Evolutionary conservation across 2,113 vertebrate species (phyloP).

Genomic region (Equus przewalskii): DNA sequence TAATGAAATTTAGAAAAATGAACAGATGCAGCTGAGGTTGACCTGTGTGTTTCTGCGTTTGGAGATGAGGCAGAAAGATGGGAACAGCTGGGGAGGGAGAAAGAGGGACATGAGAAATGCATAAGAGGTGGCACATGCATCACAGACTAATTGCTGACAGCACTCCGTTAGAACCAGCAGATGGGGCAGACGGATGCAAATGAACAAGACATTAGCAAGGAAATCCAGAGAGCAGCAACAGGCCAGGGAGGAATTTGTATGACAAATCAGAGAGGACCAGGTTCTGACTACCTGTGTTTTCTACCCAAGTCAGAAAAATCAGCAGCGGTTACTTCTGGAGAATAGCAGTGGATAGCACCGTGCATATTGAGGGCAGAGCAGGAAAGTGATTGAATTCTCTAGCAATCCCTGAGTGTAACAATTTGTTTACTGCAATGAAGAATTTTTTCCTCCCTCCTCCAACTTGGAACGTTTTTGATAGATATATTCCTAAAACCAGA

Average conservation of each 20-base stretch:
- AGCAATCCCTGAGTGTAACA: not conserved
- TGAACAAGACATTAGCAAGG: conserved; percentile 11
- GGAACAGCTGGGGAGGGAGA: not conserved
- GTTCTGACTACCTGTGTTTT: not conserved
- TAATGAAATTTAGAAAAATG: not conserved
- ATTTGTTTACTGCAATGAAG: conserved; percentile 21
- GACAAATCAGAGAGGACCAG: not conserved
- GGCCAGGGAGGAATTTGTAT: not conserved
- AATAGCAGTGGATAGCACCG: not conserved
- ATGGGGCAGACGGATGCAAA: not conserved
- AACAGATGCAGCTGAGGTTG: not conserved
- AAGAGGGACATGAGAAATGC: not conserved
- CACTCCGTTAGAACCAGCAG: not conserved
- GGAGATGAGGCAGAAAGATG: not conserved
- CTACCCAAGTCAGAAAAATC: conserved; percentile 30
- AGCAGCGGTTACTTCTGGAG: not conserved
- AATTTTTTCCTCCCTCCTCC: not conserved
- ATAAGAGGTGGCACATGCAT: not conserved
- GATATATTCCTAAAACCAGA: conserved; percentile 30
- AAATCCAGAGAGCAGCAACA: not conserved
- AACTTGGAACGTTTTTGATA: not conserved
- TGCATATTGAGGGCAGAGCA: not conserved
- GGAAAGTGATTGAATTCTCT: not conserved
- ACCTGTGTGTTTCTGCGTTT: not conserved
- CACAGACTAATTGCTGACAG: not conserved